Evolutionary conservation across 2,797 vertebrate genomes (phyloP).

Genomic region (Liparis tanakae): DNA sequence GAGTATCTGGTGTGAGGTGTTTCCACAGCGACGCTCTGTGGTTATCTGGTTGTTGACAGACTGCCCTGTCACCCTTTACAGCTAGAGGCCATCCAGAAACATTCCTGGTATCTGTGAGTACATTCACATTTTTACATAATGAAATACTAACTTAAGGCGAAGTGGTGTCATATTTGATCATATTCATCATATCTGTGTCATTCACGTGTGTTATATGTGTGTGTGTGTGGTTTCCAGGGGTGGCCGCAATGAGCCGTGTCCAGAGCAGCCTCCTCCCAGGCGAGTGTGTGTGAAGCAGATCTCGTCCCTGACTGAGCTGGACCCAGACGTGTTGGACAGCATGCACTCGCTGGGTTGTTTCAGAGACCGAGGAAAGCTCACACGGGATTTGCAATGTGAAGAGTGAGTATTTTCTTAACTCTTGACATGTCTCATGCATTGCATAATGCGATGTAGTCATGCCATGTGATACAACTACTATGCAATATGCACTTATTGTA

Average conservation of each 20-base stretch:
- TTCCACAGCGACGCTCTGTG: slow-evolving; percentile 51
- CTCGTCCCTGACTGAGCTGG: slow-evolving; percentile 90
- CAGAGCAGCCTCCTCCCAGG: slow-evolving; percentile 89
- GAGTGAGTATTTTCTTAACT: slow-evolving; percentile 80
- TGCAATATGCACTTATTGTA: no score
- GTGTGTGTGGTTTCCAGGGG: slow-evolving; percentile 75
- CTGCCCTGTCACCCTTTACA: slow-evolving; percentile 76
- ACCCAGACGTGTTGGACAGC: slow-evolving; percentile 94
- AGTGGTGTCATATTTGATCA: slow-evolving; percentile 9
- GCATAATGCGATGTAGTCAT: background rate
- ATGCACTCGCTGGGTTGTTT: slow-evolving; percentile 96
- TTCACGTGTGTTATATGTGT: slow-evolving; percentile 6
- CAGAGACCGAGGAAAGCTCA: slow-evolving; percentile 90
- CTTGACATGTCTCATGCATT: background rate
- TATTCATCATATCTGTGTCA: background rate
- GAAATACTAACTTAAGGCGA: background rate
- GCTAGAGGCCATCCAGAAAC: slow-evolving; percentile 95
- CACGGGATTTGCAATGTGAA: slow-evolving; percentile 91
- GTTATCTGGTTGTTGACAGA: slow-evolving; percentile 74
- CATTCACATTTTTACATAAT: slow-evolving; percentile 14
- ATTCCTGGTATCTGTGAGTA: slow-evolving; percentile 96
- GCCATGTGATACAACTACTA: background rate
- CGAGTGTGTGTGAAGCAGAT: slow-evolving; percentile 89
- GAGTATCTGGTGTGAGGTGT: slow-evolving; percentile 36
- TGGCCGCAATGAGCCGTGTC: slow-evolving; percentile 89